Base-by-base conservation (phyloP, 1,140 invertebrate species). In the Whitmania pigra region DNA sequence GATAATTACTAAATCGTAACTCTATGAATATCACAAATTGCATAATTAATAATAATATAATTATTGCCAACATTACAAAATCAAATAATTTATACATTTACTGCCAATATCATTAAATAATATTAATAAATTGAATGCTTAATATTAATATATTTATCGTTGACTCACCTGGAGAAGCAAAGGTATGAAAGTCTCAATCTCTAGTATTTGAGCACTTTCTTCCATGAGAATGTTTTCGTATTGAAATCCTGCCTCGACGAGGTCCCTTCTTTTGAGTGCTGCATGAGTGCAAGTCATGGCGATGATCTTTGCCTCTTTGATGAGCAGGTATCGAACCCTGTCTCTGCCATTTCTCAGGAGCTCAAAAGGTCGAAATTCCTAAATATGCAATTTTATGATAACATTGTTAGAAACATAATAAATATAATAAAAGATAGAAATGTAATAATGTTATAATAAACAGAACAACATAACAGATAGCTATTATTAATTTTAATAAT, bases 261-360 rank as follows among this genome's bases (percentile, higher is more conserved):
- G 85, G 81, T 99, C 97, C 72, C 92, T 89, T 53, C 97, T 86
- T 80, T 97, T 98, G 0, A 99, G 84, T 0, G 96, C 97, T 20
- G 97, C 96, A 83, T 99, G 97, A 0, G 97, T 99, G 85, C 97
- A 99, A 0, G 97, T 99, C 97, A 99, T 99, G 3, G 97, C 97
- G 77, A 99, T 99, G 36, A 99, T 97, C 84, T 98, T 99, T 0
- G 96, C 96, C 83, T 99, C 97, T 81, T 97, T 97, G 0, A 99
- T 94, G 0, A 99, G 82, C 20, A 99, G 84, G 82, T 99, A 99
- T 75, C 96, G 92, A 0, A 94, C 93, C 67, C 95, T 85, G 82
- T 99, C 97, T 15, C 94, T 81, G 5, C 96, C 96, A 74, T 92
- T 96, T 43, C 97, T 85, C 2, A 99, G 81, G 73, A 87, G 77